Base-by-base conservation (phyloP, 2,888 invertebrate genomes). In the Chromoteleia sp. region DNA sequence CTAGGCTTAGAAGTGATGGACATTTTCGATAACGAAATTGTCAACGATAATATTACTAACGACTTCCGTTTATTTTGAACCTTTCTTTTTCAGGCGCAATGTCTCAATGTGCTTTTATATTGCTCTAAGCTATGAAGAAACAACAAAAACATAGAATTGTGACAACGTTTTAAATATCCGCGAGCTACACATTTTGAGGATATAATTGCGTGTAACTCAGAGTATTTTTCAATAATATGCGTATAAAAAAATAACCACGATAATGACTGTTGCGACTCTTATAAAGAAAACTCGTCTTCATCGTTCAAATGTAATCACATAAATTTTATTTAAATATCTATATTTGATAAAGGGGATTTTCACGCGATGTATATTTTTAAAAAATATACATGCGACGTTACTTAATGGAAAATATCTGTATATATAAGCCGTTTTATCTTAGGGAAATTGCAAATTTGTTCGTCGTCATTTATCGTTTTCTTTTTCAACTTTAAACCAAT, bases 21-120 rank as follows among this genome's bases (percentile, higher is more conserved):
- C 29, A 43, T 15, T 30, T 41, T 29, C 36, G 30, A 67, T 25
- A 48, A 68, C 45, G 52, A 79, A 61, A 68, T 36, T 68, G 30
- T 36, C 65, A 48, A 54, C 17, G 50, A 50, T 50, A 63, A 52
- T 54, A 61, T 61, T 43, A 50, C 30, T 39, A 59, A 41, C 19
- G 39, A 67, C 30, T 54, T 67, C 36, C 61, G 54, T 74, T 74
- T 63, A 50, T 70, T 29, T 10, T 12, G 21, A 15, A 21, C 63
- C 67, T 84, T 85, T 84, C 82, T 75, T 84, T 85, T 86, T 81
- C 85, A 88, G 86, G 86, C 83, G 85, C 87, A 87, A 84, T 88
- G 88, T 88, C 86, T 89, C 86, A 86, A 82, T 89, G 87, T 88
- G 87, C 88, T 89, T 70, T 58, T 59, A 70, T 58, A 59, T 48